A percentile compares a stretch with the other conserved stretches of the same genome.
phyloP scores from a whole-genome alignment of 2,797 vertebrate species.

The Lerista edwardsae region DNA sequence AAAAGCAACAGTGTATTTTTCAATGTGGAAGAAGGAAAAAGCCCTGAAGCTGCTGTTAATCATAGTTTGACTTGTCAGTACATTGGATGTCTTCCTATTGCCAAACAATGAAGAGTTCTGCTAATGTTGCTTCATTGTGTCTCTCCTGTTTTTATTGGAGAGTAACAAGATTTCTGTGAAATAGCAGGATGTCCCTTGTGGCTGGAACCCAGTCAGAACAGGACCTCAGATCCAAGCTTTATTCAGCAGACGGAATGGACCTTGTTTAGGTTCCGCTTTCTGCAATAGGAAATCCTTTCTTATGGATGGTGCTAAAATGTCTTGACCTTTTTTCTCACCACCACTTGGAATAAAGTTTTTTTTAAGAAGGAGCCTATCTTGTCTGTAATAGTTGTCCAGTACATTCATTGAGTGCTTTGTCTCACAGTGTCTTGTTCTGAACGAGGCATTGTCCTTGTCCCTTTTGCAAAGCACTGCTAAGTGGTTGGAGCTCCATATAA shows the following conservation, averaged over 20 bases:
- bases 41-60: neutral
- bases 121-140: neutral
- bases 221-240: no score
- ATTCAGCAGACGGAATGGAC: neutral
- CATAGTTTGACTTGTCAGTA: neutral
- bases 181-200: neutral
- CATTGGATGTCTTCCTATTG: no score
- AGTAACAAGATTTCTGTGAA: neutral
- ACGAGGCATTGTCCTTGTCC: neutral
- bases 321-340: neutral
- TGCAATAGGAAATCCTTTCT: neutral
- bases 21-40: neutral
- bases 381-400: neutral
- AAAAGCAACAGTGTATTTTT: neutral
- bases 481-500: neutral
- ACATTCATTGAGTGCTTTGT: neutral
- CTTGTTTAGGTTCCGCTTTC: neutral
- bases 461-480: neutral
- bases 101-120: no score
- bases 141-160: neutral
- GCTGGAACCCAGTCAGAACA: neutral
- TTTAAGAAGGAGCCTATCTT: neutral
- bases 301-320: neutral
- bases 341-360: neutral
- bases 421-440: neutral